phyloP scores from a whole-genome alignment of 2,888 invertebrate genomes.

The Dexiosoma caninum region DNA sequence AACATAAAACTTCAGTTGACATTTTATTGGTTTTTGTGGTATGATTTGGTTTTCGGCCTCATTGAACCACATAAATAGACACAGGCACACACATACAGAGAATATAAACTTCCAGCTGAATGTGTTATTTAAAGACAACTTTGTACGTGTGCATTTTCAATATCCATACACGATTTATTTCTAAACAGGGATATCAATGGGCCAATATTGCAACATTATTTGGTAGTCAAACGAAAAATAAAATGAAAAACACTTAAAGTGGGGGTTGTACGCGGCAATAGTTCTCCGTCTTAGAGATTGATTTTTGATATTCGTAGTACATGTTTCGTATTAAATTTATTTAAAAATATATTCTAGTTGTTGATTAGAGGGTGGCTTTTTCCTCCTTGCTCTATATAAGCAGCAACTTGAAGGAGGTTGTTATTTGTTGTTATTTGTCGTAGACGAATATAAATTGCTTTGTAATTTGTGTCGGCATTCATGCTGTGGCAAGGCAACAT shows the following conservation, averaged over 20 bases:
- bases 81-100: neutral
- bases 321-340: conserved; percentile 41
- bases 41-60: conserved; percentile 59
- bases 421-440: conserved; percentile 45
- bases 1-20: conserved; percentile 52
- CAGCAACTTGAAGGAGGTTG: neutral
- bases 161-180: conserved; percentile 1
- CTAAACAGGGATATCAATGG: conserved; percentile 53
- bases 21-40: conserved; percentile 59
- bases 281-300: conserved; percentile 52
- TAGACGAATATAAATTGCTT: conserved; percentile 69
- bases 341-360: neutral
- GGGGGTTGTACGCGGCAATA: conserved; percentile 25
- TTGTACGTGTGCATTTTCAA: neutral
- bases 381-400: neutral
- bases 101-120: neutral
- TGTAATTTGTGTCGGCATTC: conserved; percentile 72
- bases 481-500: conserved; percentile 62
- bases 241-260: conserved; percentile 28
- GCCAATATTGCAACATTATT: conserved; percentile 58
- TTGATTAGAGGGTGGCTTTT: conserved; percentile 12
- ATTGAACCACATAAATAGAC: conserved; percentile 48
- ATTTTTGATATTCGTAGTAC: conserved; percentile 56
- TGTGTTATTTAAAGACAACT: neutral
- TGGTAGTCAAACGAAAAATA: conserved; percentile 32